phyloP scores from a whole-genome alignment of 1,140 invertebrate genomes.

The Varroa destructor region DNA sequence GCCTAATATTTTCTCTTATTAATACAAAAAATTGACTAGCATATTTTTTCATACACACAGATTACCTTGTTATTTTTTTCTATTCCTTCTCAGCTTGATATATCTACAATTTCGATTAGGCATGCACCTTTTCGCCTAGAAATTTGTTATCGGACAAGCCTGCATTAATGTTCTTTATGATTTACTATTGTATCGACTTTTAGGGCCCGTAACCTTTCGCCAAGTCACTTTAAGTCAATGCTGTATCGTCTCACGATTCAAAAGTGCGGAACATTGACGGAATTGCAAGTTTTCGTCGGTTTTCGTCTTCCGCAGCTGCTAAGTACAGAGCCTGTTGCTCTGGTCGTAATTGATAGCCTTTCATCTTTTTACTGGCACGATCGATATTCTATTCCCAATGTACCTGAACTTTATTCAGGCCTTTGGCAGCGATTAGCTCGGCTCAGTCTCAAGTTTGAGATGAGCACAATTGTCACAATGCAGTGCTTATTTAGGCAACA shows the following conservation, averaged over 20 bases:
- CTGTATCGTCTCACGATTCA: neutral
- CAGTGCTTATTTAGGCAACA: neutral
- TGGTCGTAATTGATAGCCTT: conserved; percentile 10
- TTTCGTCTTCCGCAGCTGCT: neutral
- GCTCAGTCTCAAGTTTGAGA: neutral
- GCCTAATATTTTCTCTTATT: too few relatives aligned
- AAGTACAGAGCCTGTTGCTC: neutral
- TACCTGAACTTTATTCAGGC: neutral
- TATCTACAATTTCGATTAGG: too few relatives aligned
- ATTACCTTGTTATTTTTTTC: too few relatives aligned
- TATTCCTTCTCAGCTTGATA: too few relatives aligned
- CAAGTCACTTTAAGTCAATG: neutral
- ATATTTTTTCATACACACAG: too few relatives aligned
- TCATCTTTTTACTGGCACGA: conserved; percentile 18
- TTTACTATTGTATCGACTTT: neutral
- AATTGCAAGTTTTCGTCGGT: neutral
- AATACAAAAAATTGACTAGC: too few relatives aligned
- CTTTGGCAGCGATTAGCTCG: neutral
- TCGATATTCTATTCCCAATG: neutral
- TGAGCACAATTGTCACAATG: neutral
- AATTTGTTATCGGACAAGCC: too few relatives aligned
- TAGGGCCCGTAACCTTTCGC: neutral
- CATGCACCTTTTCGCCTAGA: too few relatives aligned
- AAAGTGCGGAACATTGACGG: neutral
- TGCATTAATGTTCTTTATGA: too few relatives aligned